Conservation (phyloP, 2,113 vertebrate genomes). For the Merops nubicus region DNA sequence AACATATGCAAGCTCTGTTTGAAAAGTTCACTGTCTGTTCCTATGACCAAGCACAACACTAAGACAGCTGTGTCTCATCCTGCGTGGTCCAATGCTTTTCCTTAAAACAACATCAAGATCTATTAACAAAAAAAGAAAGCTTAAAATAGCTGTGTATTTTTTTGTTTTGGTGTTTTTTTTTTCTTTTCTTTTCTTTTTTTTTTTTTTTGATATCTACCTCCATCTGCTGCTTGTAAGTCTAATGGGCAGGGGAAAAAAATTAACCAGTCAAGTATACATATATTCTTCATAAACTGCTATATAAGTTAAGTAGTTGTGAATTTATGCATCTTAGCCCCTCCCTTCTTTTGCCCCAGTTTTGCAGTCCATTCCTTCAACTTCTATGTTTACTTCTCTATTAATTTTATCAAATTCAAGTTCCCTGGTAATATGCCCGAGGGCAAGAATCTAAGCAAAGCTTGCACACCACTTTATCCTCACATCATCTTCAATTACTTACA, state of each 20-base stretch:
- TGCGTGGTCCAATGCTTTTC: neutral
- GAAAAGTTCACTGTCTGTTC: slow-evolving; percentile 8
- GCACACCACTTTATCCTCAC: neutral
- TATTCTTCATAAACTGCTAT: neutral
- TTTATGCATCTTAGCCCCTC: neutral
- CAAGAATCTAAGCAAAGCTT: neutral
- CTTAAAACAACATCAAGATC: neutral
- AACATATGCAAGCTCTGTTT: neutral
- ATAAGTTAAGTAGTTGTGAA: neutral
- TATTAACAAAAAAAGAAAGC: neutral
- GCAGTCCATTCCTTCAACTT: neutral
- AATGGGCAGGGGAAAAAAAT: neutral
- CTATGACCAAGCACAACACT: neutral
- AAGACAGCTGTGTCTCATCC: neutral
- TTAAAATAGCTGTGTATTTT: neutral
- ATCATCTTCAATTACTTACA: neutral
- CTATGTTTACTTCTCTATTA: neutral
- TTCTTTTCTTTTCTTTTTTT: neutral
- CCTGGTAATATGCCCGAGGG: neutral
- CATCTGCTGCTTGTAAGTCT: neutral
- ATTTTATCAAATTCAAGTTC: neutral
- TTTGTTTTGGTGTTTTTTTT: accelerated
- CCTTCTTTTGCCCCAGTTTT: neutral
- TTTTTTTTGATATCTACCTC: neutral
- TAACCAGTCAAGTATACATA: neutral